These are phyloP conservation scores for Melipona bicolor DNA, from an alignment of 2,888 invertebrate species.

Conservation along the genomic window DNA sequence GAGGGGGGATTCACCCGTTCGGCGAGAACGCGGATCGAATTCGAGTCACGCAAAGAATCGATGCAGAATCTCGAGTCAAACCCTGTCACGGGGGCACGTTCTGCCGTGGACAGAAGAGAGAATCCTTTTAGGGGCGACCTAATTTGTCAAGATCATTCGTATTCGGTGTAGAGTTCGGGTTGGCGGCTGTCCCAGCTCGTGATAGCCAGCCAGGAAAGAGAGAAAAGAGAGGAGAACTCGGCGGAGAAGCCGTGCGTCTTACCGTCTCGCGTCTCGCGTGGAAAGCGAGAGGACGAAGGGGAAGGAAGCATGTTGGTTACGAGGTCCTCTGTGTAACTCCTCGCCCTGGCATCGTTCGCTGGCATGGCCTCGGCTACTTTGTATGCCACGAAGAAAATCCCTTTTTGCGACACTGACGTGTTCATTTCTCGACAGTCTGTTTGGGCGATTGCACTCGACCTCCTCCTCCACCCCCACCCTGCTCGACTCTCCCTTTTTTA, in stretches of 20 bases:
- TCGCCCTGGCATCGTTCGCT: constrained; percentile 35
- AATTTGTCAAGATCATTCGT: constrained; percentile 73
- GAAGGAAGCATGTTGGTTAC: constrained; percentile 52
- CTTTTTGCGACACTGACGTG: constrained; percentile 69
- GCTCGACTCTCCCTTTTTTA: constrained; percentile 7
- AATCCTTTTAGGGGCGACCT: constrained; percentile 65
- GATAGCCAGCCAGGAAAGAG: constrained; percentile 61
- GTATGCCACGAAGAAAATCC: constrained; percentile 67
- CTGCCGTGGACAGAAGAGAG: constrained; percentile 51
- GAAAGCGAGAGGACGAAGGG: constrained; percentile 27
- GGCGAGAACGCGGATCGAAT: constrained; percentile 6
- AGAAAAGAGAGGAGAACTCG: constrained; percentile 39
- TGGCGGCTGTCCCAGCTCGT: constrained; percentile 71
- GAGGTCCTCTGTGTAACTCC: constrained; percentile 55
- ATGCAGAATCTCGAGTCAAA: constrained; percentile 39
- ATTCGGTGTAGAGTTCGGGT: constrained; percentile 62
- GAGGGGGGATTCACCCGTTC: too few relatives aligned
- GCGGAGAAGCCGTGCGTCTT: constrained; percentile 19
- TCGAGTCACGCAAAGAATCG: constrained; percentile 48
- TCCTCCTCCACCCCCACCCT: too few relatives aligned
- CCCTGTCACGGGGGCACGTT: constrained; percentile 59
- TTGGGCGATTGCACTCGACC: constrained; percentile 54
- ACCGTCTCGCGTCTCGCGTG: constrained; percentile 1
- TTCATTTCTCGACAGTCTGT: constrained; percentile 71
- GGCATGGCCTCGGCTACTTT: constrained; percentile 65